A percentile compares a stretch with the other conserved stretches of the same genome.
These are phyloP conservation scores for Drosophila engyochracea DNA, from an alignment of 2,888 invertebrate genomes.

Conservation along the genomic window DNA sequence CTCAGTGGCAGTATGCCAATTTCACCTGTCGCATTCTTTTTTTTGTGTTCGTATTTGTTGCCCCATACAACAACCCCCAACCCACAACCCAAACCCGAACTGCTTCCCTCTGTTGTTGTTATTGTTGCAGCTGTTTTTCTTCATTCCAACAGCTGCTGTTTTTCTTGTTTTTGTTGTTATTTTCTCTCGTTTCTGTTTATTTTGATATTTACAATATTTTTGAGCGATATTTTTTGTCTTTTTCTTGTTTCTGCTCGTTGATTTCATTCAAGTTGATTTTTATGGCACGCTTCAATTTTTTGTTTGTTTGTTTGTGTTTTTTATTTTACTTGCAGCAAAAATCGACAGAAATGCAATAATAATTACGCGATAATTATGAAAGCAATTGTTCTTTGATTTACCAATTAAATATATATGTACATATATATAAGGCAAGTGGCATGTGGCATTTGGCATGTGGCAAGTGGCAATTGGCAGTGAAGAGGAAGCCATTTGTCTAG, in stretches of 20 bases:
- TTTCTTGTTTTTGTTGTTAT: conserved; percentile 21
- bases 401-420: conserved; percentile 16
- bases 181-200: conserved; percentile 32
- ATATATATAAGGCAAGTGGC: conserved; percentile 1
- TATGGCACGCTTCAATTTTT: conserved; percentile 11
- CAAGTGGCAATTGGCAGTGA: conserved; percentile 10
- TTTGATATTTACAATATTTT: conserved; percentile 63
- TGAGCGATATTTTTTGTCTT: conserved; percentile 21
- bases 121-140: conserved; percentile 39
- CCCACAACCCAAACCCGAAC: not conserved
- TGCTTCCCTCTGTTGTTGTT: conserved; percentile 18
- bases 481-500: conserved; percentile 27
- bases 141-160: conserved; percentile 21
- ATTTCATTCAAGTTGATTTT: conserved; percentile 39
- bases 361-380: conserved; percentile 49
- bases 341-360: conserved; percentile 16
- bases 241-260: conserved; percentile 36
- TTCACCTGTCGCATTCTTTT: conserved; percentile 60
- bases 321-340: conserved; percentile 6
- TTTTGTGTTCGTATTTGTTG: conserved; percentile 10
- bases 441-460: conserved; percentile 6
- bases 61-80: conserved; percentile 3
- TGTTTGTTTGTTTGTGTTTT: not conserved
- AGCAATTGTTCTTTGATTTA: conserved; percentile 24
- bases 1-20: conserved; percentile 68